Conservation (phyloP, 2,797 vertebrate species). For the Sebastes elongatus region DNA sequence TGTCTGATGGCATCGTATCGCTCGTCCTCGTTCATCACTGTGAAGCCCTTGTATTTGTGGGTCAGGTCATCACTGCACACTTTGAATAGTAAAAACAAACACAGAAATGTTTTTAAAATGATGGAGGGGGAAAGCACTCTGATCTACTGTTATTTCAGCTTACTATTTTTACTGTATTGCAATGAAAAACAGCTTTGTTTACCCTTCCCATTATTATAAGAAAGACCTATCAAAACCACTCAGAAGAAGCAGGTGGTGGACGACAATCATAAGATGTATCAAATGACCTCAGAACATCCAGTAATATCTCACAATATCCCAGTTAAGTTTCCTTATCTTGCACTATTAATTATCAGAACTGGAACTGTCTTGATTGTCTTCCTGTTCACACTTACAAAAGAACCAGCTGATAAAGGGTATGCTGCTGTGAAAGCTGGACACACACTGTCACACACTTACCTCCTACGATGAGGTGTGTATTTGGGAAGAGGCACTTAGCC, state of each 20-base stretch:
- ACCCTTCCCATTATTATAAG: not conserved
- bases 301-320: not conserved
- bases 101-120: not conserved
- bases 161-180: not conserved
- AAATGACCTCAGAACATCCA: not conserved
- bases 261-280: too few relatives aligned
- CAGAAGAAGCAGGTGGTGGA: not conserved
- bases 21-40: slow-evolving; percentile 96
- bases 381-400: not conserved
- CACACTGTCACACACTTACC: slow-evolving; percentile 75
- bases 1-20: slow-evolving; percentile 94
- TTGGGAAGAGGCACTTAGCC: slow-evolving; percentile 97
- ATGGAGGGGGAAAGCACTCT: too few relatives aligned
- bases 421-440: not conserved
- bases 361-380: not conserved
- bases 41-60: slow-evolving; percentile 97
- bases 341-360: not conserved
- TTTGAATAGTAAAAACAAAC: slow-evolving; percentile 54
- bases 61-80: slow-evolving; percentile 97
- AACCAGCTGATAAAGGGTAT: not conserved
- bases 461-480: slow-evolving; percentile 97
- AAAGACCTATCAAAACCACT: not conserved
- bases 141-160: too few relatives aligned
- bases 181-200: not conserved
- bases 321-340: not conserved